A percentile compares a stretch with the other conserved stretches of the same genome.
phyloP scores from a whole-genome alignment of 2,113 vertebrate species.

The Notarius quadriscutis region DNA sequence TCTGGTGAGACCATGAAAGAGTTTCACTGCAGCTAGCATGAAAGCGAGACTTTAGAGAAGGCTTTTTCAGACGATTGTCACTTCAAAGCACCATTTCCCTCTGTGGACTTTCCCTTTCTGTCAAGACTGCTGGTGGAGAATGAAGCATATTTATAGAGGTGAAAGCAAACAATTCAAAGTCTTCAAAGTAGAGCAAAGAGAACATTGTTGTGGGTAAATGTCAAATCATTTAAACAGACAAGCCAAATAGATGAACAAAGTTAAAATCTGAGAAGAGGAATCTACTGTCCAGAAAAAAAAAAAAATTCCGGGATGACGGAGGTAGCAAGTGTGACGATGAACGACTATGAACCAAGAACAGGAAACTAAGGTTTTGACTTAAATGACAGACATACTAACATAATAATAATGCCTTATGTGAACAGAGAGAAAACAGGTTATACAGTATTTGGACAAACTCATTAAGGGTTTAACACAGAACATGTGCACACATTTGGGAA shows the following conservation, averaged over 20 bases:
- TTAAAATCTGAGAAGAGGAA: background rate
- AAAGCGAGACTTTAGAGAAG: slow-evolving; percentile 60
- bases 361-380: background rate
- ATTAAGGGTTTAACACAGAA: background rate
- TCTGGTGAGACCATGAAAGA: slow-evolving; percentile 63
- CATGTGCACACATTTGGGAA: background rate
- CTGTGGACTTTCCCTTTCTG: slow-evolving; percentile 42
- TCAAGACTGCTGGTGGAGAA: slow-evolving; percentile 58
- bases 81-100: slow-evolving; percentile 62
- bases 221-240: background rate
- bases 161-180: slow-evolving; percentile 2
- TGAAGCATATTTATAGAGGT: slow-evolving; percentile 35
- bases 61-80: slow-evolving; percentile 60
- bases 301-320: background rate
- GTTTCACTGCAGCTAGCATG: slow-evolving; percentile 55
- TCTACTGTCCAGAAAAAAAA: background rate
- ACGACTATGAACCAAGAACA: background rate
- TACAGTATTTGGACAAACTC: background rate
- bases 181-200: slow-evolving; percentile 7
- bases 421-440: background rate
- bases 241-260: background rate
- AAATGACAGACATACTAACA: background rate
- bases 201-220: slow-evolving; percentile 1
- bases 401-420: background rate
- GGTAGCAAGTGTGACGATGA: background rate